Percentiles rank a stretch among this genome's conserved stretches.
Evolutionary conservation across 2,888 invertebrate genomes (phyloP).

Genomic region (Fragum whitleyi): DNA sequence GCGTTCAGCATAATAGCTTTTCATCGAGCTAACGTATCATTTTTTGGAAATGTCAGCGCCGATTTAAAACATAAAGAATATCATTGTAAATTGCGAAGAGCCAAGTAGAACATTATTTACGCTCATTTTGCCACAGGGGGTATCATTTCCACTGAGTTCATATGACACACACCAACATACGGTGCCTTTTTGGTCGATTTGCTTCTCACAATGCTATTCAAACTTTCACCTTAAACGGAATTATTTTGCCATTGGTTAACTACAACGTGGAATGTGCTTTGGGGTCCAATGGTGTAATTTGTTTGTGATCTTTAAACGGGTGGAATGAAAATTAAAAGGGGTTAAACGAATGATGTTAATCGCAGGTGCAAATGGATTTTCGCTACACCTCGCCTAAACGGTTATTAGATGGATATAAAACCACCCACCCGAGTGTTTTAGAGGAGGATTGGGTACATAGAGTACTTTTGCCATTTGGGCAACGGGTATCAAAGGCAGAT

Average conservation of each 20-base stretch:
- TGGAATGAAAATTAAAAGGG: slow-evolving; percentile 65
- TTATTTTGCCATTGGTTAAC: slow-evolving; percentile 52
- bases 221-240: slow-evolving; percentile 24
- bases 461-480: slow-evolving; percentile 8
- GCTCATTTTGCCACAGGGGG: slow-evolving; percentile 50
- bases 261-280: slow-evolving; percentile 50
- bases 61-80: no score
- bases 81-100: background rate
- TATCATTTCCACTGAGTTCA: slow-evolving; percentile 55
- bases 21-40: no score
- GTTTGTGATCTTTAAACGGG: slow-evolving; percentile 40
- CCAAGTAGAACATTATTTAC: slow-evolving; percentile 32
- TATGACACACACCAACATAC: slow-evolving; percentile 34
- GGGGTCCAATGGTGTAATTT: slow-evolving; percentile 38
- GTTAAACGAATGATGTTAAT: slow-evolving; percentile 53
- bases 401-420: slow-evolving; percentile 13
- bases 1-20: no score
- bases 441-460: background rate
- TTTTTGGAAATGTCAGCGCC: no score
- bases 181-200: slow-evolving; percentile 55
- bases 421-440: background rate
- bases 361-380: slow-evolving; percentile 48
- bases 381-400: slow-evolving; percentile 25
- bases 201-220: slow-evolving; percentile 47
- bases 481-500: slow-evolving; percentile 14